These are phyloP conservation scores for Turdus rufiventris DNA, from an alignment of 2,113 vertebrate species.

Conservation along the genomic window DNA sequence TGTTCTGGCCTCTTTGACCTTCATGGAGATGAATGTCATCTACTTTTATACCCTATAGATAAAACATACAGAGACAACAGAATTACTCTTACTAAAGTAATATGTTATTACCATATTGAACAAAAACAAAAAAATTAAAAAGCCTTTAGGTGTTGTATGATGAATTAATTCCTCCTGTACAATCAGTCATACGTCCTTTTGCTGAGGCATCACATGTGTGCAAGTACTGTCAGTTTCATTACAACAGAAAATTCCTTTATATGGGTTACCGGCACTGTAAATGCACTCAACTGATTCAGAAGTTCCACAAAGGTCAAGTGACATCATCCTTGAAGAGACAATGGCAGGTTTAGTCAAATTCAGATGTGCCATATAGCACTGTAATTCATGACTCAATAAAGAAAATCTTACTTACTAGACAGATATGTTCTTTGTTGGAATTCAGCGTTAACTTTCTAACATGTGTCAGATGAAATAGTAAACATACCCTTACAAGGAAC, in stretches of 20 bases:
- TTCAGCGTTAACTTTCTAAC: not conserved
- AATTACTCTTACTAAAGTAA: not conserved
- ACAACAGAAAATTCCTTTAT: not conserved
- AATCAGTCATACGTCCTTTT: not conserved
- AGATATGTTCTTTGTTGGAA: rapidly evolving
- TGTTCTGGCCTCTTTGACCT: not conserved
- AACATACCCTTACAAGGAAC: not conserved
- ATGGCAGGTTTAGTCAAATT: not conserved
- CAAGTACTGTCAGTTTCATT: not conserved
- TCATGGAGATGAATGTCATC: not conserved
- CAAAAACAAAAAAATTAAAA: not conserved
- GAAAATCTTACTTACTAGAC: not conserved
- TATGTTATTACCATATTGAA: not conserved
- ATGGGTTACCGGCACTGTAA: not conserved
- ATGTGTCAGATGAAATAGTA: rapidly evolving
- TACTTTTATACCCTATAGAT: not conserved
- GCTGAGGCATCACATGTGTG: not conserved
- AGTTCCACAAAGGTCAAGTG: not conserved
- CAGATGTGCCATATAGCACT: not conserved
- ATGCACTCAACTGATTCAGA: not conserved
- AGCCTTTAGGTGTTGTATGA: not conserved
- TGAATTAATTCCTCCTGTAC: not conserved
- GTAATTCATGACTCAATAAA: not conserved
- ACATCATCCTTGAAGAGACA: not conserved
- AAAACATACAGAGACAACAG: not conserved